Conservation (phyloP, 2,113 vertebrate species). For the Tragelaphus imberbis region DNA sequence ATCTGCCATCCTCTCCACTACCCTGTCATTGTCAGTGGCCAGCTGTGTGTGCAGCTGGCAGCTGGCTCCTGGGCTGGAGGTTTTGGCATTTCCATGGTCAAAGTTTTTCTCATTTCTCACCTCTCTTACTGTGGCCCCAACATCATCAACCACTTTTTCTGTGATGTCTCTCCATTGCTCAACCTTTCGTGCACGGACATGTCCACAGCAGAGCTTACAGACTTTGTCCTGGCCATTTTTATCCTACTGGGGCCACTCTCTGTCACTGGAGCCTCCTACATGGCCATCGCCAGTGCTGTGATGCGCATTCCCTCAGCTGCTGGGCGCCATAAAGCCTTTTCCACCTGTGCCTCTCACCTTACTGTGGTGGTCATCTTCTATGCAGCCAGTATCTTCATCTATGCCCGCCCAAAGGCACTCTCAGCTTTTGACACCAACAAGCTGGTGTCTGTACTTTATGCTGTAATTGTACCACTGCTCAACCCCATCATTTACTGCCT, state of each 20-base stretch:
- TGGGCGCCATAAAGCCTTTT: slow-evolving; percentile 70
- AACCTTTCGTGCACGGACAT: slow-evolving; percentile 69
- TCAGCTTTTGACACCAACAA: slow-evolving; percentile 71
- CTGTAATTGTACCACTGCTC: slow-evolving; percentile 70
- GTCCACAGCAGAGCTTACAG: slow-evolving; percentile 65
- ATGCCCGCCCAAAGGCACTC: slow-evolving; percentile 64
- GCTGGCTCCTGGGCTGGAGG: slow-evolving; percentile 64
- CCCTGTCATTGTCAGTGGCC: slow-evolving; percentile 48
- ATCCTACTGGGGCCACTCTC: slow-evolving; percentile 63
- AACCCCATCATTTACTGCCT: slow-evolving; percentile 74
- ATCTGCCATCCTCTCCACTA: slow-evolving; percentile 69
- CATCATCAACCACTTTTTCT: slow-evolving; percentile 72
- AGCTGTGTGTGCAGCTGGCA: slow-evolving; percentile 51
- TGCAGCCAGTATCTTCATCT: slow-evolving; percentile 66
- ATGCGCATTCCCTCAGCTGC: slow-evolving; percentile 55
- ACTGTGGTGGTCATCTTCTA: slow-evolving; percentile 68
- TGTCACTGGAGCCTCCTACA: slow-evolving; percentile 67
- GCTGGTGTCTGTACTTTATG: slow-evolving; percentile 66
- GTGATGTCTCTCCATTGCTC: slow-evolving; percentile 70
- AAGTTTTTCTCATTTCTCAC: slow-evolving; percentile 64
- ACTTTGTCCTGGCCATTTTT: slow-evolving; percentile 66
- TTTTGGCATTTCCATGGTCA: slow-evolving; percentile 67
- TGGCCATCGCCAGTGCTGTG: slow-evolving; percentile 60
- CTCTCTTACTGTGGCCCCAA: slow-evolving; percentile 70
- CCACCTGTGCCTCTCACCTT: slow-evolving; percentile 72